Base-by-base conservation (phyloP, 2,113 vertebrate genomes). In the Choloepus hoffmanni region DNA sequence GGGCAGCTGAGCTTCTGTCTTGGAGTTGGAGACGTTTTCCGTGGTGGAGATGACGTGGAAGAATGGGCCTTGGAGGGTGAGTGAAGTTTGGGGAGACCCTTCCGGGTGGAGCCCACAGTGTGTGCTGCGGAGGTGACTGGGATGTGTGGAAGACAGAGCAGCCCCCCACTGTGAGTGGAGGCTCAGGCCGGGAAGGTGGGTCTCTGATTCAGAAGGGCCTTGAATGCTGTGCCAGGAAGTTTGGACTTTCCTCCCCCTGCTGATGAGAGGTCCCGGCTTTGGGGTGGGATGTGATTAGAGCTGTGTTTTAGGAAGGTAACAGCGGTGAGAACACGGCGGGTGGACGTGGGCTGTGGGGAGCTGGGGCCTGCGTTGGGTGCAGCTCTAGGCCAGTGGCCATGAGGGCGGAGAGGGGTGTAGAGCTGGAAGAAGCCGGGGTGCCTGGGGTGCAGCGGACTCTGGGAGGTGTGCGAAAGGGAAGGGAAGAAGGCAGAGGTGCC, bases 71-170 rank as follows among this genome's bases (percentile, higher is more conserved):
- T 58, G 45, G 48, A 55, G 82, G 36, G 40, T 7, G 21, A 65
- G 36, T 53, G 33, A 28, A 45, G 79, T 67, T 62, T 70, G 40
- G 67, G 83, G 74, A 83, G 62, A 82, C 90, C 63, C 12, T 79
- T 53, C 76, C 45, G 43, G 67, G 36, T 68, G 50, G 50, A 26
- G 78, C n/a, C 24, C 8, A 30, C 48, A 58, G 14, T 7, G 19
- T 7, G 0, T 10, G 72, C 19, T 0, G 1, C 1, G 82, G 43
- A 48, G 28, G 48, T 6, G 58, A 26, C 10, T n/a, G n/a, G 8
- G 28, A 43, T 3, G 13, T 24, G 18, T 73, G 21, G 7, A 58
- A 28, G 36, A 1, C 14, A 9, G 14, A 5, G 86, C 15, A 73
- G 11, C 1, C 12, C 65, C 19, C 76, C 24, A 1, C 21, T 26